Percentiles rank a stretch among this genome's conserved stretches.
These are phyloP conservation scores for Campoplex nolae DNA, from an alignment of 2,888 invertebrate genomes.

Conservation along the genomic window DNA sequence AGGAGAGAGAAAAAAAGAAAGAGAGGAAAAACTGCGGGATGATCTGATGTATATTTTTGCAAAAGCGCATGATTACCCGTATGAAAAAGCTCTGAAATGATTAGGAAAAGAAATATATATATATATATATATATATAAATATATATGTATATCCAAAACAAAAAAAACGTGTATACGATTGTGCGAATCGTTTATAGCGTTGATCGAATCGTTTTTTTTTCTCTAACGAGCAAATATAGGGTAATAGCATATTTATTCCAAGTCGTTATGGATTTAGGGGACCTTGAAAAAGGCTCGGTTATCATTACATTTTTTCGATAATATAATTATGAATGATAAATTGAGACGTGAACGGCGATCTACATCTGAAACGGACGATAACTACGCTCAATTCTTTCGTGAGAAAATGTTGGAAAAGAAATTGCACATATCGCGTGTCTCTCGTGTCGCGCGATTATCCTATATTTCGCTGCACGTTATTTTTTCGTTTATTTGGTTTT, in stretches of 20 bases:
- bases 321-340: constrained; percentile 37
- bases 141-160: constrained; percentile 42
- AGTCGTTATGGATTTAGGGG: constrained; percentile 30
- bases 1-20: constrained; percentile 35
- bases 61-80: constrained; percentile 59
- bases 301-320: constrained; percentile 17
- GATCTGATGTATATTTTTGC: constrained; percentile 68
- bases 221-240: constrained; percentile 53
- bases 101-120: constrained; percentile 69
- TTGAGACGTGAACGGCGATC: constrained; percentile 48
- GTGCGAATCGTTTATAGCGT: constrained; percentile 73
- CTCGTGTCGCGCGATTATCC: constrained; percentile 44
- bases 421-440: constrained; percentile 32
- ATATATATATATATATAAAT: constrained; percentile 55
- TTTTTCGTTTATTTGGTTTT: constrained; percentile 30
- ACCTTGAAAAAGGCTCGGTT: constrained; percentile 14
- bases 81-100: constrained; percentile 52
- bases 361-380: constrained; percentile 50
- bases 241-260: constrained; percentile 43
- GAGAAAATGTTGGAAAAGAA: constrained; percentile 9
- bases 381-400: constrained; percentile 44
- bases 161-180: constrained; percentile 72
- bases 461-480: constrained; percentile 58
- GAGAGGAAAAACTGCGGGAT: constrained; percentile 46
- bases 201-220: constrained; percentile 28